These are phyloP conservation scores for Charaxes varanes DNA, from an alignment of 1,140 invertebrate species.

Conservation along the genomic window DNA sequence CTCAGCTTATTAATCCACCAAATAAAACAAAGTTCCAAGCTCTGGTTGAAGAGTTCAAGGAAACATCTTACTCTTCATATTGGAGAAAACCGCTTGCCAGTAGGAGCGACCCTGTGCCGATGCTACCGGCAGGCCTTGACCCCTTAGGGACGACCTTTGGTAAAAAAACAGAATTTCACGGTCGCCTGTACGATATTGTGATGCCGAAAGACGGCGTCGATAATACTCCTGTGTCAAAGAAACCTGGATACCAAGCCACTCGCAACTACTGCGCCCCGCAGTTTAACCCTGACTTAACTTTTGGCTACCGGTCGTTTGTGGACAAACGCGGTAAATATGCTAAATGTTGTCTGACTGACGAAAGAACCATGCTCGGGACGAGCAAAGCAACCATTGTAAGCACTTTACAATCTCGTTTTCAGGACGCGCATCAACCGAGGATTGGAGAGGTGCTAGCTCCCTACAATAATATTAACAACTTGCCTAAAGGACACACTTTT, in stretches of 20 bases:
- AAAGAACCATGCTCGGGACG: constrained; percentile 46
- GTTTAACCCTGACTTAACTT: constrained; percentile 48
- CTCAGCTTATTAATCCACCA: constrained; percentile 52
- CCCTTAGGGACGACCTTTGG: constrained; percentile 62
- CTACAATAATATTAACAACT: constrained; percentile 59
- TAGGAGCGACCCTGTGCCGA: constrained; percentile 57
- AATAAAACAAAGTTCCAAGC: constrained; percentile 68
- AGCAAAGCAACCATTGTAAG: constrained; percentile 37
- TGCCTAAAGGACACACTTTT: constrained; percentile 63
- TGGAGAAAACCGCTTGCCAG: constrained; percentile 69
- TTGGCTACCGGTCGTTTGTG: constrained; percentile 56
- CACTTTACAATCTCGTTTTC: constrained; percentile 56
- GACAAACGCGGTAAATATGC: constrained; percentile 66
- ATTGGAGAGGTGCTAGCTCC: constrained; percentile 60
- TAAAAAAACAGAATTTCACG: constrained; percentile 41
- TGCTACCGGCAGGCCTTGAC: constrained; percentile 70
- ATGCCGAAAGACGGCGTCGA: constrained; percentile 56
- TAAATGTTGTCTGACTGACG: constrained; percentile 62
- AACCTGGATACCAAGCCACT: constrained; percentile 47
- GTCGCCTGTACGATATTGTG: constrained; percentile 45
- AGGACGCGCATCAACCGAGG: constrained; percentile 41
- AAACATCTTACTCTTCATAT: constrained; percentile 68
- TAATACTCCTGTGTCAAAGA: constrained; percentile 50
- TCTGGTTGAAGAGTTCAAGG: constrained; percentile 68
- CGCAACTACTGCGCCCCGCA: constrained; percentile 57